Evolutionary conservation across 1,140 invertebrate species (phyloP).

Genomic region (Apis cerana): DNA sequence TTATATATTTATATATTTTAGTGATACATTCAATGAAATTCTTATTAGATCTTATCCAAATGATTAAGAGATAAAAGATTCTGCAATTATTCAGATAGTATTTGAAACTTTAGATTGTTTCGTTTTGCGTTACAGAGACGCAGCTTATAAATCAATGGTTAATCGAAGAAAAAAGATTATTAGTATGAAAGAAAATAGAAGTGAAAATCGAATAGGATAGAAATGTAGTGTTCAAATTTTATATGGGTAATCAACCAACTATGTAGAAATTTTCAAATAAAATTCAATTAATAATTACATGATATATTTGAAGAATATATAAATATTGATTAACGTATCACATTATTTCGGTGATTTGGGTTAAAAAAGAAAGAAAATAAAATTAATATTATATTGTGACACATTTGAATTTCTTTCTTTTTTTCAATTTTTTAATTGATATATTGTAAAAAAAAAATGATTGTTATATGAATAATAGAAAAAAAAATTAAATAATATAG

Average conservation of each 20-base stretch:
- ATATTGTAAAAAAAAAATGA: background rate
- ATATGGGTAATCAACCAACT: background rate
- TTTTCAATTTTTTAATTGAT: background rate
- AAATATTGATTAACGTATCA: background rate
- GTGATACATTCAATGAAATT: background rate
- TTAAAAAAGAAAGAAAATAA: too few species aligned
- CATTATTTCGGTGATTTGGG: background rate
- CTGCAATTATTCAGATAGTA: background rate
- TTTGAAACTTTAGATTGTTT: background rate
- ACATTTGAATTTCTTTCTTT: background rate
- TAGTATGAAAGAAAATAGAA: too few species aligned
- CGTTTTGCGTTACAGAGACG: constrained; percentile 1
- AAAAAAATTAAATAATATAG: too few species aligned
- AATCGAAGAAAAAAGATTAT: background rate
- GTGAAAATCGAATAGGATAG: background rate
- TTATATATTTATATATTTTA: too few species aligned
- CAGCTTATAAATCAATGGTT: background rate
- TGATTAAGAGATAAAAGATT: too few species aligned
- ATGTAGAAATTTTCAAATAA: background rate
- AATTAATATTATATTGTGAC: background rate
- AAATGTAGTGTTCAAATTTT: background rate
- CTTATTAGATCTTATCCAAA: background rate
- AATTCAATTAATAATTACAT: background rate
- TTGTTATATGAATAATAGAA: too few species aligned
- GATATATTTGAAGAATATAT: background rate